Evolutionary conservation across 2,888 invertebrate genomes (phyloP).

Genomic region (Parnassius orleans): DNA sequence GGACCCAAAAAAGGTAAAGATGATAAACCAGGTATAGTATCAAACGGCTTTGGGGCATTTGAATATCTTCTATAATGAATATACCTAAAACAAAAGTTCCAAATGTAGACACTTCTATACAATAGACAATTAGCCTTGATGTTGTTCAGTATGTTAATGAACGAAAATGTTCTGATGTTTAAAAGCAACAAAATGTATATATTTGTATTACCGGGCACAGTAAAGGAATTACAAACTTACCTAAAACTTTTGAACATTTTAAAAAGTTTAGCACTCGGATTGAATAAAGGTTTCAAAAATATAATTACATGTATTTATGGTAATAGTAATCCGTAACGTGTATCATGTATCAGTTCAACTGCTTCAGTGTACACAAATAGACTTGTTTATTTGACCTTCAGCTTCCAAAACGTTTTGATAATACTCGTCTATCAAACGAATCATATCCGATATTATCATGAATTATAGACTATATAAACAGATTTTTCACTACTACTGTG

Average conservation of each 20-base stretch:
- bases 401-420: neutral
- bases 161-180: neutral
- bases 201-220: neutral
- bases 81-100: constrained; percentile 10
- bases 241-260: constrained; percentile 7
- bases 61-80: constrained; percentile 26
- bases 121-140: neutral
- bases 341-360: too few relatives aligned
- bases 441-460: too few relatives aligned
- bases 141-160: neutral
- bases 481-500: too few relatives aligned
- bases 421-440: too few relatives aligned
- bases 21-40: constrained; percentile 61
- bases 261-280: neutral
- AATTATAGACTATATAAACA: too few relatives aligned
- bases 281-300: too few relatives aligned
- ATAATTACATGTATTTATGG: too few relatives aligned
- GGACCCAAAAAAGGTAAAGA: constrained; percentile 60
- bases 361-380: constrained; percentile 12
- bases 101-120: neutral
- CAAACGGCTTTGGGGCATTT: constrained; percentile 47
- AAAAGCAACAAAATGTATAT: neutral
- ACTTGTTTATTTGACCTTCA: constrained; percentile 24
- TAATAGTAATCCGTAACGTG: too few relatives aligned
- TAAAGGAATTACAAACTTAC: neutral